Percentiles rank a stretch among this genome's conserved stretches.
phyloP scores from a whole-genome alignment of 2,113 vertebrate genomes.

The Lichenostomus cassidix region DNA sequence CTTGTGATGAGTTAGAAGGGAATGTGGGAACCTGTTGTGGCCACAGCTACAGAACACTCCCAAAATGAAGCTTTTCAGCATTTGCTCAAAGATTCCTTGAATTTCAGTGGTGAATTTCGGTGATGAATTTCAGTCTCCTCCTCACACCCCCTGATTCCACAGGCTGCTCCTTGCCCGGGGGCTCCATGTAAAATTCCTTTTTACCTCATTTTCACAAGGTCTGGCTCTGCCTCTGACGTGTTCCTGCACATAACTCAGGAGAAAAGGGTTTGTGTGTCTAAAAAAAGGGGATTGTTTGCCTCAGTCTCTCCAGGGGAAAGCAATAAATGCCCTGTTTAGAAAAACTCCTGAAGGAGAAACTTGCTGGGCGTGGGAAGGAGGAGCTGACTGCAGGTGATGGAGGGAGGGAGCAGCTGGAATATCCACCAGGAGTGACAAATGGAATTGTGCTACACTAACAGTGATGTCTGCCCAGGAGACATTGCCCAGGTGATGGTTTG shows the following conservation, averaged over 20 bases:
- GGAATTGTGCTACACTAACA: neutral
- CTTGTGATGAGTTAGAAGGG: fast-evolving
- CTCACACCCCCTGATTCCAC: neutral
- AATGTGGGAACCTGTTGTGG: neutral
- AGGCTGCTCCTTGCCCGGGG: neutral
- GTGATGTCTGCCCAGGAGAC: fast-evolving
- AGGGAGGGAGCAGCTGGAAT: neutral
- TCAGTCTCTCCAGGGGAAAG: neutral
- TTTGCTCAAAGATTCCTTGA: neutral
- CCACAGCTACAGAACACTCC: neutral
- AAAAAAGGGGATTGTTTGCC: neutral
- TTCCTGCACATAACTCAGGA: neutral
- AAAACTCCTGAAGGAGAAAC: neutral
- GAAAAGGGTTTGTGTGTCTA: neutral
- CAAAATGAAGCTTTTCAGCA: neutral
- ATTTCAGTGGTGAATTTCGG: neutral
- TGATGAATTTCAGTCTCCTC: neutral
- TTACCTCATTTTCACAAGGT: neutral
- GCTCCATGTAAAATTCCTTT: neutral
- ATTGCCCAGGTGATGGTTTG: fast-evolving
- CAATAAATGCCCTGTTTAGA: neutral
- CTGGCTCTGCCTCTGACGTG: neutral
- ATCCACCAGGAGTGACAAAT: neutral
- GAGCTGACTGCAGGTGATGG: neutral
- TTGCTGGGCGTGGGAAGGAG: neutral